Conservation (phyloP, 1,140 invertebrate genomes). For the Anadara kagoshimensis region DNA sequence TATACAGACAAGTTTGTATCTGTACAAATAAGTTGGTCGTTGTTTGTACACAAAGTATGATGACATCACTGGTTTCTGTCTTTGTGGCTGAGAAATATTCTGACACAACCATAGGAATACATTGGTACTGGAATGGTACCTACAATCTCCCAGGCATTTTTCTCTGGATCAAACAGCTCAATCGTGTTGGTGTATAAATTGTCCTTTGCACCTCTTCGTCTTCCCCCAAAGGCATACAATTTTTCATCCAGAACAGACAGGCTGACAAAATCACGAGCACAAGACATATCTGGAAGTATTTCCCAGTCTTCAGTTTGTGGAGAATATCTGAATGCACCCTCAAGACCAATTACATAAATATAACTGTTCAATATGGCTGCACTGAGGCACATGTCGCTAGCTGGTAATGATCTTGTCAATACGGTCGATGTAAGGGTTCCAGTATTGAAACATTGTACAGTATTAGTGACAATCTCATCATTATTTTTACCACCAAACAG, state of each 20-base stretch:
- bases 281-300: constrained; percentile 61
- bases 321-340: constrained; percentile 63
- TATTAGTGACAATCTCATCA: constrained; percentile 66
- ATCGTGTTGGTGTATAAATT: constrained; percentile 67
- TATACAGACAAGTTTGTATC: too few relatives aligned
- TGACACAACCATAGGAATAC: constrained; percentile 70
- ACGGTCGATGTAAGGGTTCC: constrained; percentile 49
- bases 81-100: constrained; percentile 52
- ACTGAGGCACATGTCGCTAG: constrained; percentile 69
- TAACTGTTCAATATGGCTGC: constrained; percentile 60
- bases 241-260: constrained; percentile 66
- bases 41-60: too few relatives aligned
- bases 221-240: constrained; percentile 65
- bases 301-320: constrained; percentile 62
- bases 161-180: constrained; percentile 60
- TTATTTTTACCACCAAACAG: constrained; percentile 69
- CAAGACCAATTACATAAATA: constrained; percentile 69
- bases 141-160: constrained; percentile 54
- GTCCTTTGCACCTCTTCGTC: constrained; percentile 64
- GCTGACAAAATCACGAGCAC: constrained; percentile 66
- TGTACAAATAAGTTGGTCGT: too few relatives aligned
- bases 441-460: constrained; percentile 67
- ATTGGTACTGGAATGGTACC: constrained; percentile 65
- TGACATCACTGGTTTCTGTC: too few relatives aligned
- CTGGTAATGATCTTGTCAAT: constrained; percentile 56